Base-by-base conservation (phyloP, 2,113 vertebrate genomes). In the Rhipidura dahli region DNA sequence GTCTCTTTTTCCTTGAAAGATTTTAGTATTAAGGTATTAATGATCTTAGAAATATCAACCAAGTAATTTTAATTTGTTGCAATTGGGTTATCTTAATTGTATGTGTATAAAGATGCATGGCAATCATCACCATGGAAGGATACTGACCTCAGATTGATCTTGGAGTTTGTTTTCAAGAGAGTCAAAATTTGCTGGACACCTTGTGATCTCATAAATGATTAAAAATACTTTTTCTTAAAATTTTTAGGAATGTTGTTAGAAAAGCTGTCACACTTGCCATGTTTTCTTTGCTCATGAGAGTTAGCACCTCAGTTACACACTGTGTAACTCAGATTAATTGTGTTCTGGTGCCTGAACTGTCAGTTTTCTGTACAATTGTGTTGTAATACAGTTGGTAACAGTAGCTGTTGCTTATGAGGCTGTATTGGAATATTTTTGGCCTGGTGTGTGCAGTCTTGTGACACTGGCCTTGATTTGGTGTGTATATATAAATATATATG, bases 371-470 rank as follows among this genome's bases (percentile, higher is more conserved):
- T 63, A 2, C 80, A 59, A 14, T 33, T 18, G 22, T 44, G 28
- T 35, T 87, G n/a, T 77, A 47, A 49, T 59, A 44, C 24, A 37
- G 35, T 66, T 68, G 82, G 42, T 86, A 81, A 70, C 60, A 68
- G 90, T 88, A 63, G 71, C 75, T 94, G 59, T 65, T 85, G 35
- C 42, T 66, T 22, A 1, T 57, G 42, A 77, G 60, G 45, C 68
- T 89, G 18, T 81, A 88, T 96, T 94, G 70, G 91, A 88, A 19
- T 76, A 72, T 94, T 95, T 95, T 93, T 95, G 95, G 87, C 76
- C 83, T 97, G 73, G 20, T 88, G 75, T 21, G 45, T 87, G 81
- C 76, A 47, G 89, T 95, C 94, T 97, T 96, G 85, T 98, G 97
- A 97, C 94, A 35, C 83, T 83, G 92, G 51, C 63, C 65, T 93